Base-by-base conservation (phyloP, 2,113 vertebrate genomes). In the Copsychus sechellarum region DNA sequence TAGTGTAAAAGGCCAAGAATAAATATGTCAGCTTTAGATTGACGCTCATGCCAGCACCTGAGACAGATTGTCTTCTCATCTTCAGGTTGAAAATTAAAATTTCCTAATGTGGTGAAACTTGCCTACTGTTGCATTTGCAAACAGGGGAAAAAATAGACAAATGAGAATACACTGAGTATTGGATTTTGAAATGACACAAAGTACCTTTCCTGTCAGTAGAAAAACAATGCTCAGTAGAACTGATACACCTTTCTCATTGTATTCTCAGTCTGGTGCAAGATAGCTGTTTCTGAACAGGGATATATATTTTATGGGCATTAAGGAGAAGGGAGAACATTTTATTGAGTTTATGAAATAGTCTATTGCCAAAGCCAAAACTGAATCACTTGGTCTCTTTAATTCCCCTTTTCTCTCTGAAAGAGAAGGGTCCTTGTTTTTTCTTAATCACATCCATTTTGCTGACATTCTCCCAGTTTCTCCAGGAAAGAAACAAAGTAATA, bases 21-120 rank as follows among this genome's bases (percentile, higher is more conserved):
- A 96, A 98, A 97, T 56, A 93, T 67, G 65, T 95, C 95, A 95
- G 24, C 66, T 94, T 73, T 45, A 96, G 79, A 93, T 14, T 88
- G 91, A 95, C 93, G 81, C 93, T 93, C 61, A 76, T 86, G 90
- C 88, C 86, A 93, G 42, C 67, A 81, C 79, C 69, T 36, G 76
- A 93, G 95, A 90, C 69, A 92, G 80, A 78, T 15, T 93, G 40
- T 78, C 51, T 64, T 93, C 86, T 96, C 81, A 79, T 94, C 51
- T 89, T 95, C 66, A 94, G 77, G 56, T 77, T 96, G 81, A 90
- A 96, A 96, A 96, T 93, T 64, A 95, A 93, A 87, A 91, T 93
- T 91, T 96, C 51, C 26, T 83, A 22, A 57, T 88, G 43, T 92
- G 73, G 86, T 91, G 94, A 88, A 93, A 71, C 51, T 91, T 93